Evolutionary conservation across 2,888 invertebrate genomes (phyloP), one percentile per base, ranked within the genome.

Genomic region (Phorcus lineatus): DNA sequence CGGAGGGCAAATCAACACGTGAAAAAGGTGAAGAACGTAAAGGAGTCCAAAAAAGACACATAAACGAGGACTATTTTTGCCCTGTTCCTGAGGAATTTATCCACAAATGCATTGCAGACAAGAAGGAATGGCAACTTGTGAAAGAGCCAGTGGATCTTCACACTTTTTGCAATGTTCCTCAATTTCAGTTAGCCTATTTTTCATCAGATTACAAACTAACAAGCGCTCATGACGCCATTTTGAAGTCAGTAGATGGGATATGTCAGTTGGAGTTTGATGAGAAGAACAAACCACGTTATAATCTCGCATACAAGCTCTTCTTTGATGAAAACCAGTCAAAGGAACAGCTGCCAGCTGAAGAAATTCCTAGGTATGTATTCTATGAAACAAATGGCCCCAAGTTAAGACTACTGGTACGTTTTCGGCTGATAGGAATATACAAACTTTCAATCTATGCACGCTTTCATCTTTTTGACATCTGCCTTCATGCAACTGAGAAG

Each of bases 401-500:
- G 11, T 80, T 83, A 0, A 62, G 79, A 11, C n/a, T 82, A 13
- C 75, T 82, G 36, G 36, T 86, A 17, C 79, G 83, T 17, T 83
- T 84, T 40, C 74, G 57, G 4, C 36, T 84, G 0, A 66, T 22
- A 19, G 78, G 78, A 1, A 70, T 78, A 22, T 78, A 54, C 17
- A 78, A 78, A 36, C 57, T 78, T 16, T 24, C 31, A 3, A 53
- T 78, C 54, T 28, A 24, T 9, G 31, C 22, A 7, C 17, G 19
- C 0, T 3, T 17, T 19, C 16, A 28, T 2, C 54, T 84, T 57
- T 88, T 87, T 67, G 88, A 89, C 54, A 90, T 90, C 74, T 82
- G 88, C 28, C 84, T 91, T n/a, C 84, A 84, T 9, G 89, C 89
- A 81, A 75, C 81, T 13, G 76, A 78, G 4, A 81, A 86, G 4